phyloP scores from a whole-genome alignment of 92 coral and sea anemone species.

The Anthopleura xanthogrammica region DNA sequence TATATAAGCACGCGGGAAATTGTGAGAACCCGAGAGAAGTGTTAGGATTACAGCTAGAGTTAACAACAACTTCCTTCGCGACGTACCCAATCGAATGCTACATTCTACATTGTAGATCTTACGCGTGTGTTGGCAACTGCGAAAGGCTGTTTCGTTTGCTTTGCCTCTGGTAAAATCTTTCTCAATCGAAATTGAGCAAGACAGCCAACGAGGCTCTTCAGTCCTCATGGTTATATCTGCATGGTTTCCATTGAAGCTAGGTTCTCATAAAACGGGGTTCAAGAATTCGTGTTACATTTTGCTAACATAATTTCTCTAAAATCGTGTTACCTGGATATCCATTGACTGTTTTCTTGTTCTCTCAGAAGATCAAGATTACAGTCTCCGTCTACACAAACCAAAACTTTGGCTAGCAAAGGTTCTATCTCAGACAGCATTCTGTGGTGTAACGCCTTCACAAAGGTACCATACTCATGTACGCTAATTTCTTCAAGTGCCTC shows the following conservation, averaged over 20 bases:
- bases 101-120: too few relatives aligned
- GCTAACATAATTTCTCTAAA: background rate
- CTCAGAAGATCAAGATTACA: slow-evolving; percentile 24
- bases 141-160: too few relatives aligned
- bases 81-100: too few relatives aligned
- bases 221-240: too few relatives aligned
- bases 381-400: slow-evolving; percentile 72
- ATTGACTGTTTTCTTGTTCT: slow-evolving; percentile 7
- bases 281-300: background rate
- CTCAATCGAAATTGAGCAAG: too few relatives aligned
- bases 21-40: too few relatives aligned
- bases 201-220: too few relatives aligned
- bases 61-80: too few relatives aligned
- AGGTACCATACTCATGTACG: slow-evolving; percentile 73
- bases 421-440: slow-evolving; percentile 59
- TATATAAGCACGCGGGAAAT: too few relatives aligned
- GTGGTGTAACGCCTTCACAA: slow-evolving; percentile 71
- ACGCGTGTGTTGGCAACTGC: too few relatives aligned
- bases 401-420: slow-evolving; percentile 67
- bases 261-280: background rate
- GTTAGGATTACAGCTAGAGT: too few relatives aligned
- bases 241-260: background rate
- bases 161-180: too few relatives aligned
- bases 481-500: slow-evolving; percentile 61
- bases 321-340: slow-evolving; percentile 32